Percentiles rank a stretch among this genome's conserved stretches.
Evolutionary conservation across 2,797 vertebrate species (phyloP).

Genomic region (Oreortyx pictus): DNA sequence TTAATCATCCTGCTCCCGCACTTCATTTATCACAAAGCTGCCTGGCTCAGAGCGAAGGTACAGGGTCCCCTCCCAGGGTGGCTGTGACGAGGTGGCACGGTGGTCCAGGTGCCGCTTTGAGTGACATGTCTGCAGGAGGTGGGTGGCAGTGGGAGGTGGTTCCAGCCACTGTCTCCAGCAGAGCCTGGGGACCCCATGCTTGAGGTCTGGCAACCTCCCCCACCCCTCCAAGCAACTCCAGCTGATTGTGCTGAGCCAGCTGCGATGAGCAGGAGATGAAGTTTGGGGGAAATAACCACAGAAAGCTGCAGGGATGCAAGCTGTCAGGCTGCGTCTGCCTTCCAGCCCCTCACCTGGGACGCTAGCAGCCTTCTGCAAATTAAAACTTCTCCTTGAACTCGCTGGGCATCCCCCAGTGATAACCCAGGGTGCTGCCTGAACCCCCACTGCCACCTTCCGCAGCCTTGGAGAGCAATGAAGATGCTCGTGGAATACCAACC

Average conservation of each 20-base stretch:
- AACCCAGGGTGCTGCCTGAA: not conserved
- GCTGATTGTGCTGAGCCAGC: rapidly evolving
- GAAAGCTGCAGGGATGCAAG: rapidly evolving
- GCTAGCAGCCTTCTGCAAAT: not conserved
- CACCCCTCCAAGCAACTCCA: rapidly evolving
- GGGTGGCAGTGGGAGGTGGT: not conserved
- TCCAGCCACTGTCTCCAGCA: rapidly evolving
- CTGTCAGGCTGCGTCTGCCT: not conserved
- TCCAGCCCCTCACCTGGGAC: not conserved
- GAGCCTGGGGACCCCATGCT: not conserved
- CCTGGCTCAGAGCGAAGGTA: rapidly evolving
- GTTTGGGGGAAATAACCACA: not conserved
- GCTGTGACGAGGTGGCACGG: rapidly evolving
- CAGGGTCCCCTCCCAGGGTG: not conserved
- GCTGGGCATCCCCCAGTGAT: not conserved
- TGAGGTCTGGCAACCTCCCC: rapidly evolving
- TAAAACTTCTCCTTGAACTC: not conserved
- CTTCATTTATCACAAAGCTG: not conserved
- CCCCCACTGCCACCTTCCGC: no score
- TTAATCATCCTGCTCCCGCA: slow-evolving; percentile 23
- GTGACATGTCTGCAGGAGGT: not conserved
- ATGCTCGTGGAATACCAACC: slow-evolving; percentile 31
- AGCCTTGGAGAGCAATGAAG: slow-evolving; percentile 21
- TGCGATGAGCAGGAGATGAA: not conserved
- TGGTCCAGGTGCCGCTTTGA: not conserved